A percentile compares a stretch with the other conserved stretches of the same genome.
phyloP scores from a whole-genome alignment of 2,888 invertebrate species.

The Meghimatium bilineatum region DNA sequence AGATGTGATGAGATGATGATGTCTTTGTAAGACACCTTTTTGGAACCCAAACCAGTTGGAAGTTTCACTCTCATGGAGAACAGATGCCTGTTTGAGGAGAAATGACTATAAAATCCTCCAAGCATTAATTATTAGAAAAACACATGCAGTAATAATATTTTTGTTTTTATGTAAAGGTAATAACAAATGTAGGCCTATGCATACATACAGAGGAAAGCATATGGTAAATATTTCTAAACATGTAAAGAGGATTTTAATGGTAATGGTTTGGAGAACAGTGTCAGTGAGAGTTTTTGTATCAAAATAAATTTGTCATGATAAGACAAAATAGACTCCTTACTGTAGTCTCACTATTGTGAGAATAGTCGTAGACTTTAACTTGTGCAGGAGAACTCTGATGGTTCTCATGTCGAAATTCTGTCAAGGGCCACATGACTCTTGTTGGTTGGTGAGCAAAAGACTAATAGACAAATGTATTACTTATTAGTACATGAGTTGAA shows the following conservation, averaged over 20 bases:
- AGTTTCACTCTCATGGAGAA: too few species aligned
- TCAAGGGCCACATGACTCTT: not conserved
- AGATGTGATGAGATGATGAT: too few species aligned
- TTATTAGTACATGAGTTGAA: not conserved
- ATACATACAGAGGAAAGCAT: not conserved
- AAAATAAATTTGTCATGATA: not conserved
- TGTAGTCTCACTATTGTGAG: not conserved
- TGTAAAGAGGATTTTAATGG: too few species aligned
- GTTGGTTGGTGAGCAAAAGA: not conserved
- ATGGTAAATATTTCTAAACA: not conserved
- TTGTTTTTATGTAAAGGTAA: too few species aligned
- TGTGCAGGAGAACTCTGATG: not conserved
- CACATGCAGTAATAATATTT: too few species aligned
- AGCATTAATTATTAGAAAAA: too few species aligned
- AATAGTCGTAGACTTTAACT: conserved; percentile 10
- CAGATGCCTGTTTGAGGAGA: too few species aligned
- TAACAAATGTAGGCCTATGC: not conserved
- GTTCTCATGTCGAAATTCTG: not conserved
- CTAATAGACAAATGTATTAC: not conserved
- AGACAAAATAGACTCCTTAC: not conserved
- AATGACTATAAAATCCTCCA: too few species aligned
- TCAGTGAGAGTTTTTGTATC: not conserved
- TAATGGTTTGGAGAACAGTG: not conserved
- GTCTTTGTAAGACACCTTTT: too few species aligned
- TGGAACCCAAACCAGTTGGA: too few species aligned